phyloP scores from a whole-genome alignment of 1,140 invertebrate species.

The Leptinotarsa texana region DNA sequence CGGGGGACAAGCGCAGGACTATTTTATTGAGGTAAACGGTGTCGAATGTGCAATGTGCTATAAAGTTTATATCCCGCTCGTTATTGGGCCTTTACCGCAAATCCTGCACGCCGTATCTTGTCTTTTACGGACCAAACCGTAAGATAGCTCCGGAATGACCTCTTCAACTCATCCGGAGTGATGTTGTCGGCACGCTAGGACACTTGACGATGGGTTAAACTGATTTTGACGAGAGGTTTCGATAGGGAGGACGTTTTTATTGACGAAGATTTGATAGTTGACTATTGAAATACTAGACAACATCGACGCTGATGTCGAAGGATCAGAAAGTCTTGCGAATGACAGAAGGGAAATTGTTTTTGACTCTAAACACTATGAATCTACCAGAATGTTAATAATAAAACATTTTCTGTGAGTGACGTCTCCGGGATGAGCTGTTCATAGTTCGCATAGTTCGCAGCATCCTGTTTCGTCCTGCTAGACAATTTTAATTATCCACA shows the following conservation, averaged over 20 bases:
- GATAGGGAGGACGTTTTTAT: conserved; percentile 17
- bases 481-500: neutral
- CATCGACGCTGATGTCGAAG: neutral
- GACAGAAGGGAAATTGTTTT: too few species aligned
- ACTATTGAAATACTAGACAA: too few species aligned
- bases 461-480: too few species aligned
- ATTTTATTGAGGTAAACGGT: conserved; percentile 44
- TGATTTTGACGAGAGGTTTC: conserved; percentile 37
- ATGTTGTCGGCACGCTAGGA: conserved; percentile 46
- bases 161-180: conserved; percentile 48
- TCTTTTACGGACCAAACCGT: conserved; percentile 48
- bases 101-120: conserved; percentile 51
- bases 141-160: conserved; percentile 53
- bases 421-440: too few species aligned
- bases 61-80: conserved; percentile 54
- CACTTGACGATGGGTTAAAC: conserved; percentile 49
- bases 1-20: conserved; percentile 7
- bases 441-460: too few species aligned
- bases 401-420: too few species aligned
- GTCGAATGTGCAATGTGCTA: conserved; percentile 54
- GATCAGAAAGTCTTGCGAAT: too few species aligned
- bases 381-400: too few species aligned
- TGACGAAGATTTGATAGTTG: neutral
- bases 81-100: conserved; percentile 53
- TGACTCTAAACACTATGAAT: too few species aligned